These are phyloP conservation scores for Hesperophylax magnus DNA, from an alignment of 1,140 invertebrate genomes.

Conservation along the genomic window DNA sequence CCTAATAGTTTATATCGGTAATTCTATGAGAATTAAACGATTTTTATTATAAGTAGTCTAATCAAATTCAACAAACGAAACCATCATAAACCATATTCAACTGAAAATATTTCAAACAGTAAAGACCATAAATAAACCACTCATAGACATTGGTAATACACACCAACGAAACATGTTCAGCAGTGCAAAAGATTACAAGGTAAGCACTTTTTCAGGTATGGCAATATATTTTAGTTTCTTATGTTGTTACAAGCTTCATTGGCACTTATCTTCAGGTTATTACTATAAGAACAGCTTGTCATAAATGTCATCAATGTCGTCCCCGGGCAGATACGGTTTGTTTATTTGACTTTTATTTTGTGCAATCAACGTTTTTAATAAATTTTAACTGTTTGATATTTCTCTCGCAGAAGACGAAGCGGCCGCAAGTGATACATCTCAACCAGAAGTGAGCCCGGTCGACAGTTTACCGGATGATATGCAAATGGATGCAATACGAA, in stretches of 20 bases:
- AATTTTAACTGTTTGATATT: neutral
- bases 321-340: slow-evolving; percentile 40
- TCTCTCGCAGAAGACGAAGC: slow-evolving; percentile 39
- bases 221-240: too few species aligned
- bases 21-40: too few species aligned
- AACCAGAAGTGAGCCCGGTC: slow-evolving; percentile 28
- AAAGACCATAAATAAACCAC: too few species aligned
- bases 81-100: too few species aligned
- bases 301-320: slow-evolving; percentile 48
- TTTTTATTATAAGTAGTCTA: too few species aligned
- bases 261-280: slow-evolving; percentile 22
- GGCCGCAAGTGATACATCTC: slow-evolving; percentile 1
- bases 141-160: too few species aligned
- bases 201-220: too few species aligned
- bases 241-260: neutral
- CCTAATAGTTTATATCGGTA: too few species aligned
- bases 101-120: too few species aligned
- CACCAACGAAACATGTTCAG: too few species aligned
- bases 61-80: too few species aligned
- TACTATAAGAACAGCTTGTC: slow-evolving; percentile 41
- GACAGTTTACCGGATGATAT: slow-evolving; percentile 59
- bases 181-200: too few species aligned
- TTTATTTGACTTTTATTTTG: slow-evolving; percentile 31
- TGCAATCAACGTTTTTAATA: neutral
- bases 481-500: slow-evolving; percentile 66